Base-by-base conservation (phyloP, 2,113 vertebrate genomes). In the Ictalurus furcatus region DNA sequence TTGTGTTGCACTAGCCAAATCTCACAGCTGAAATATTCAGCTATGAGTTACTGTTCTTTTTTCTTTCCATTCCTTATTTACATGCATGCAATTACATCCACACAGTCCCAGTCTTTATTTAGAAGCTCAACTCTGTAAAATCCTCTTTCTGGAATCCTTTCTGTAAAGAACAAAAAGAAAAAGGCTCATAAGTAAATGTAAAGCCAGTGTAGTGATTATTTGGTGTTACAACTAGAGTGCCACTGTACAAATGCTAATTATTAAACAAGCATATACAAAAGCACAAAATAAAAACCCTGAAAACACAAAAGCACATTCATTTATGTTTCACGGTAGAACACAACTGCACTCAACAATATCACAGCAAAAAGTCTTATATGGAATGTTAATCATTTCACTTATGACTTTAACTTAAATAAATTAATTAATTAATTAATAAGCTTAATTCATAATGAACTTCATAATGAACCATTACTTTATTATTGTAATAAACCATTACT, bases 141-240 rank as follows among this genome's bases (percentile, higher is more conserved):
- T 95, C 87, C 0, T 5, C 0, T 91, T 78, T 94, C 0, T 1
- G 3, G 79, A 69, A 96, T 14, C 94, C 94, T 93, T 93, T 95
- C 96, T 96, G 93, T 89, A 95, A 95, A 61, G 90, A 88, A 94
- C 61, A 92, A 86, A 87, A 85, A 83, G 71, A 87, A 92, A 80
- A 67, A 84, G 52, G 21, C 37, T 67, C 12, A 71, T 87, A 34
- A 89, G 82, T 28, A 59, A 86, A 25, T 56, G 28, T 8, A 54
- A 54, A 30, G 14, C 25, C 65, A 71, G n/a, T 81, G n/a, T 14
- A 54, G 21, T 65, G 30, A 86, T 86, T 69, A 86, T 76, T 34
- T 74, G 54, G 52, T 44, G 8, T 12, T 23, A 25, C 37, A 76
- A 76, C 37, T 23, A 76, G 37, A 11, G 21, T 76, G 3, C 23